phyloP scores from a whole-genome alignment of 2,797 vertebrate genomes.

The Mastacembelus armatus region DNA sequence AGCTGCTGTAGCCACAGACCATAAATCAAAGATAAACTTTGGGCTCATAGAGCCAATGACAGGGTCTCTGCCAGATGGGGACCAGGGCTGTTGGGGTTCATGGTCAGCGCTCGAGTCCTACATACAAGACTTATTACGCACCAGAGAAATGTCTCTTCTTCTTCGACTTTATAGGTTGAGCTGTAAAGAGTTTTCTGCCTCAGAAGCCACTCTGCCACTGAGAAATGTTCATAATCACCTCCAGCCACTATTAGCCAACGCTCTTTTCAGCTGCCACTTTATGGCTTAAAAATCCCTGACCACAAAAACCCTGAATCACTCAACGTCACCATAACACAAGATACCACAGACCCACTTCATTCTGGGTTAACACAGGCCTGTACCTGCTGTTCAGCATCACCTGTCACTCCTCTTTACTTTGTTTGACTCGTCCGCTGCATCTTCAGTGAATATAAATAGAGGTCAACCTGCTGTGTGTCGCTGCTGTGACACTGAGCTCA shows the following conservation, averaged over 20 bases:
- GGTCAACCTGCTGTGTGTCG: not conserved
- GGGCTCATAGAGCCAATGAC: too few species aligned
- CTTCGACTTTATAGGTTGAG: not conserved
- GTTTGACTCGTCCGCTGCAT: not conserved
- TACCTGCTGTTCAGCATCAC: not conserved
- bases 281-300: slow-evolving; percentile 13
- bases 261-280: slow-evolving; percentile 14
- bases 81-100: too few species aligned
- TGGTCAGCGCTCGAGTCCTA: too few species aligned
- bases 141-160: not conserved
- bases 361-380: not conserved
- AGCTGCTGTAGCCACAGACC: too few species aligned
- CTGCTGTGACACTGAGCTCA: not conserved
- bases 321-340: slow-evolving; percentile 13
- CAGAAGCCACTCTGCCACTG: not conserved
- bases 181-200: not conserved
- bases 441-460: too few species aligned
- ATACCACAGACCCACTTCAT: slow-evolving; percentile 13
- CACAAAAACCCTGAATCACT: slow-evolving; percentile 18
- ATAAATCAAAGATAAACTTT: too few species aligned
- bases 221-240: slow-evolving; percentile 21
- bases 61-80: too few species aligned
- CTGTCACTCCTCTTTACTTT: not conserved
- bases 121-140: too few species aligned
- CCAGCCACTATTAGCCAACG: slow-evolving; percentile 1